A percentile compares a stretch with the other conserved stretches of the same genome.
phyloP scores from a whole-genome alignment of 30 jellyfish, hydroid and myxozoan species.

The Sanderia malayensis region DNA sequence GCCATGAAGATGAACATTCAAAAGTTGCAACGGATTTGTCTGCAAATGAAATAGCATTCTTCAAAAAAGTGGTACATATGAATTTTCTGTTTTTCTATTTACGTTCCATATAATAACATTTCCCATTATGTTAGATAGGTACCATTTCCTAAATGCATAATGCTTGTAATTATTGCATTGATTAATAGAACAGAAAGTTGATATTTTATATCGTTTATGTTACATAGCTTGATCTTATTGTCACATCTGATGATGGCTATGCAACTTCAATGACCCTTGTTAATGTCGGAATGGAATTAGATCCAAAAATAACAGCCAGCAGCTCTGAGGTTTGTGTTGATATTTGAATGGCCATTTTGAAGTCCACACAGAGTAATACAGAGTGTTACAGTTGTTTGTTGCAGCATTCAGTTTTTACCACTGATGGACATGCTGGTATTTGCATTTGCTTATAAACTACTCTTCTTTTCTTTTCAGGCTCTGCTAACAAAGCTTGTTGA shows the following conservation, averaged over 20 bases:
- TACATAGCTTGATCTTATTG: slow-evolving; percentile 65
- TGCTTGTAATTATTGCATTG: slow-evolving; percentile 61
- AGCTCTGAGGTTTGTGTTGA: too few species aligned
- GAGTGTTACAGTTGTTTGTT: too few species aligned
- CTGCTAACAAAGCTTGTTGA: slow-evolving; percentile 21
- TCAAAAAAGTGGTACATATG: slow-evolving; percentile 64
- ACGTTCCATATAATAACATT: too few species aligned
- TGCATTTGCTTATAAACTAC: too few species aligned
- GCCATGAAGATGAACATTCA: slow-evolving; percentile 81
- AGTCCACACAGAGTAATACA: too few species aligned
- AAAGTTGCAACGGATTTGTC: slow-evolving; percentile 83
- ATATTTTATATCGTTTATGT: slow-evolving; percentile 72
- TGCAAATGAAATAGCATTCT: slow-evolving; percentile 79
- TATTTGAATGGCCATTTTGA: too few species aligned
- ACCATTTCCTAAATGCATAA: too few species aligned
- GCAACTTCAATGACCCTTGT: slow-evolving; percentile 63
- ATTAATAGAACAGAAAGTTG: slow-evolving; percentile 43
- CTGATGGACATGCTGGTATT: too few species aligned
- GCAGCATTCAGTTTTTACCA: too few species aligned
- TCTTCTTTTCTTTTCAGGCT: slow-evolving; percentile 35
- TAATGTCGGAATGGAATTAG: slow-evolving; percentile 69
- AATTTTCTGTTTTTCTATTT: too few species aligned
- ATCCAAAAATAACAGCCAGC: slow-evolving; percentile 48
- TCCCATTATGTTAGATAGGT: too few species aligned
- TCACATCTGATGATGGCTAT: slow-evolving; percentile 69